These are phyloP conservation scores for Stenotaenia linearis DNA, from an alignment of 2,888 invertebrate genomes.

Conservation along the genomic window DNA sequence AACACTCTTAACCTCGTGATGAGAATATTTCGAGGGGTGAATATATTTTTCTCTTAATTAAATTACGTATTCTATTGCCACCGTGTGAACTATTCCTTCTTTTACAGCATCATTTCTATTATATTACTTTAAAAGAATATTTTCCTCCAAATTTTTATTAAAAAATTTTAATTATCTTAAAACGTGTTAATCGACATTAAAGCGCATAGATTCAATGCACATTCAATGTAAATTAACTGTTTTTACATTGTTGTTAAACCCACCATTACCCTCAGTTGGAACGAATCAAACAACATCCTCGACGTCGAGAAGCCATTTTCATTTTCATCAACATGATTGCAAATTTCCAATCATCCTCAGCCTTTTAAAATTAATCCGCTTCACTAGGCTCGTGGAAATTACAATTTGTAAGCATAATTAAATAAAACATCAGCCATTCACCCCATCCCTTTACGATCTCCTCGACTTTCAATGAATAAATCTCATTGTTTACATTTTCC, in stretches of 20 bases:
- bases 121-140: not conserved
- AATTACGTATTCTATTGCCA: conserved; percentile 12
- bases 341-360: not conserved
- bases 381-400: not conserved
- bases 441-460: not conserved
- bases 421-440: not conserved
- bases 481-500: not conserved
- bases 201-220: not conserved
- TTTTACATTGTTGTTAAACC: not conserved
- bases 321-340: conserved; percentile 3
- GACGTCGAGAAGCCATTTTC: not conserved
- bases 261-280: not conserved
- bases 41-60: not conserved
- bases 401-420: not conserved
- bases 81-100: not conserved
- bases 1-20: not conserved
- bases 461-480: not conserved
- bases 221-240: too few species aligned
- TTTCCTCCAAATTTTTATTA: too few species aligned
- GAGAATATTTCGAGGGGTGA: not conserved
- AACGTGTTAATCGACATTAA: not conserved
- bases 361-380: not conserved
- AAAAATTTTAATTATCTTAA: not conserved
- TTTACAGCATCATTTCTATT: not conserved
- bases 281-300: not conserved